Percentiles rank a stretch among this genome's conserved stretches.
phyloP scores from a whole-genome alignment of 1,140 invertebrate genomes.

The Lucilia sericata region DNA sequence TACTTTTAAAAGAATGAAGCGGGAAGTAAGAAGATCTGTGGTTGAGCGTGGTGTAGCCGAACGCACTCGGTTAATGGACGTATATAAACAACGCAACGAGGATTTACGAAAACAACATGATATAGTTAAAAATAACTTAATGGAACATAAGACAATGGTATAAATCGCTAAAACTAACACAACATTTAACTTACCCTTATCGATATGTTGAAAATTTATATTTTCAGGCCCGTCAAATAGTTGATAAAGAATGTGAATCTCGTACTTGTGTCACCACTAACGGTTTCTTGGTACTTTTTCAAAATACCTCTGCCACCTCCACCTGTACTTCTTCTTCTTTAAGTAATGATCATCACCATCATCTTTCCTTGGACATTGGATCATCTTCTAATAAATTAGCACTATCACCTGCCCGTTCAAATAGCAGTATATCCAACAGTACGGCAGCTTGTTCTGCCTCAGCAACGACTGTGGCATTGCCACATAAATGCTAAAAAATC shows the following conservation, averaged over 20 bases:
- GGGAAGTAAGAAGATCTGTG: slow-evolving; percentile 79
- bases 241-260: slow-evolving; percentile 66
- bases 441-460: slow-evolving; percentile 38
- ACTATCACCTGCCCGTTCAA: slow-evolving; percentile 62
- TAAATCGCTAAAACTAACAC: background rate
- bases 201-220: background rate
- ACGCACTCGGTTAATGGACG: slow-evolving; percentile 78
- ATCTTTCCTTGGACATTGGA: background rate
- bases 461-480: slow-evolving; percentile 13
- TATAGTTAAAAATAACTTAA: slow-evolving; percentile 76
- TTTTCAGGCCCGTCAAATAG: slow-evolving; percentile 61
- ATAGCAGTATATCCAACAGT: slow-evolving; percentile 56
- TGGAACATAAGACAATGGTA: slow-evolving; percentile 80
- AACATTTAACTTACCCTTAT: background rate
- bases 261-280: slow-evolving; percentile 61
- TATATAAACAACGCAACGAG: slow-evolving; percentile 81
- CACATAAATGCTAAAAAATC: slow-evolving; percentile 20
- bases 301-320: slow-evolving; percentile 51
- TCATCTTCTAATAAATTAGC: slow-evolving; percentile 41
- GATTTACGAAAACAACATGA: slow-evolving; percentile 84
- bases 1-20: slow-evolving; percentile 73
- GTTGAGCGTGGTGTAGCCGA: slow-evolving; percentile 87
- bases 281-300: slow-evolving; percentile 64
- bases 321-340: slow-evolving; percentile 50
- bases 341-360: slow-evolving; percentile 39